phyloP scores from a whole-genome alignment of 37 sponge, comb jelly and placozoan species.

The Halichondria panicea region DNA sequence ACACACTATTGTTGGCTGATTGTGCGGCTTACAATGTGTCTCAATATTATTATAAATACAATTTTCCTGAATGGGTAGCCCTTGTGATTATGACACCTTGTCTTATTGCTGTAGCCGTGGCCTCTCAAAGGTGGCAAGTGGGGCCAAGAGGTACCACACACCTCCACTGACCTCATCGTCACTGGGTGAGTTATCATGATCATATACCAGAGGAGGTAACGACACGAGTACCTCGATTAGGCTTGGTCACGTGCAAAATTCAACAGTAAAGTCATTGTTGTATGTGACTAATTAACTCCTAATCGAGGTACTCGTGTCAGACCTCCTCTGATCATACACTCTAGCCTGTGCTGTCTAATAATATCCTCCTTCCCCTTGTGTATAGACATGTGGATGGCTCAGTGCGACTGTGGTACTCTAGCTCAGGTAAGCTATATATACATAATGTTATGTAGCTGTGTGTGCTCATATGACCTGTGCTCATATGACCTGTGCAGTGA shows the following conservation, averaged over 20 bases:
- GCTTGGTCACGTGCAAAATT: not conserved
- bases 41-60: too few relatives aligned
- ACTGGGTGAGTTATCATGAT: slow-evolving; percentile 43
- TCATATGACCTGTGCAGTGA: slow-evolving; percentile 17
- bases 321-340: too few relatives aligned
- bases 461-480: not conserved
- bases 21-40: too few relatives aligned
- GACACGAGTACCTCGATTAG: not conserved
- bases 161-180: slow-evolving; percentile 53
- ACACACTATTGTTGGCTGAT: too few relatives aligned
- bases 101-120: slow-evolving; percentile 39
- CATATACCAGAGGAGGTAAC: not conserved
- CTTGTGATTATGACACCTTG: too few relatives aligned
- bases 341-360: too few relatives aligned
- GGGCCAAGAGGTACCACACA: slow-evolving; percentile 44
- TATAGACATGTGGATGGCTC: slow-evolving; percentile 59
- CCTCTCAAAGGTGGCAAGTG: slow-evolving; percentile 73
- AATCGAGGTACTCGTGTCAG: too few relatives aligned
- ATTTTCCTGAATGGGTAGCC: too few relatives aligned
- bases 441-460: not conserved
- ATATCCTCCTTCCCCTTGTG: not conserved
- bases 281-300: too few relatives aligned
- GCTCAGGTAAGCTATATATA: slow-evolving; percentile 35
- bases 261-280: not conserved
- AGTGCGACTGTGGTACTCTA: slow-evolving; percentile 60